Conservation (phyloP, 2,888 invertebrate species). For the Agrotis clavis region DNA sequence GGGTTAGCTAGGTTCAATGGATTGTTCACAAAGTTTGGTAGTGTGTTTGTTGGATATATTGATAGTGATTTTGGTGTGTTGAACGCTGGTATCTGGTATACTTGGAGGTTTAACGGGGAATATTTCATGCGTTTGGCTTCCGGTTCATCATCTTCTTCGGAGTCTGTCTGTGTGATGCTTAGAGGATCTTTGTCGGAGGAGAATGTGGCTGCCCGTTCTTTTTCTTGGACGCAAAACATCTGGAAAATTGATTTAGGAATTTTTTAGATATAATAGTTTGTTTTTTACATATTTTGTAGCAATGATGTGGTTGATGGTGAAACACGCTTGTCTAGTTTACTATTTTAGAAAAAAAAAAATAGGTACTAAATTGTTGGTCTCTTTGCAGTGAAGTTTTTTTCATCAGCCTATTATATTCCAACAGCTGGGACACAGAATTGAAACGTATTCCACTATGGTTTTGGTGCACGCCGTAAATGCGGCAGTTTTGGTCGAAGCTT, state of each 20-base stretch:
- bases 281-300: too few relatives aligned
- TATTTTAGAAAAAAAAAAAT: too few relatives aligned
- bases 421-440: too few relatives aligned
- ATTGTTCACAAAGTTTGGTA: constrained; percentile 87
- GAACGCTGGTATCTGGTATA: constrained; percentile 86
- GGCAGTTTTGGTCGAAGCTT: too few relatives aligned
- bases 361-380: too few relatives aligned
- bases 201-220: constrained; percentile 72
- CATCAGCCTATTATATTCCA: too few relatives aligned
- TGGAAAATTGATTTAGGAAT: constrained; percentile 63
- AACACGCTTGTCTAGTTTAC: too few relatives aligned
- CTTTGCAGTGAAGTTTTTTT: too few relatives aligned
- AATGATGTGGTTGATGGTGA: too few relatives aligned
- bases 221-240: constrained; percentile 89
- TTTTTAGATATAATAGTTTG: background rate
- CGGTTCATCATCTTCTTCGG: constrained; percentile 86
- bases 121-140: constrained; percentile 80
- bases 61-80: constrained; percentile 81
- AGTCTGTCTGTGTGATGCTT: constrained; percentile 77
- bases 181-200: constrained; percentile 78
- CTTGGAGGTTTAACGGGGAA: constrained; percentile 84
- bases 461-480: too few relatives aligned
- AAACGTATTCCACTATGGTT: too few relatives aligned
- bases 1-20: constrained; percentile 86
- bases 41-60: constrained; percentile 77